phyloP scores from a whole-genome alignment of 2,888 invertebrate genomes.

The Arrhopalites spinosus region DNA sequence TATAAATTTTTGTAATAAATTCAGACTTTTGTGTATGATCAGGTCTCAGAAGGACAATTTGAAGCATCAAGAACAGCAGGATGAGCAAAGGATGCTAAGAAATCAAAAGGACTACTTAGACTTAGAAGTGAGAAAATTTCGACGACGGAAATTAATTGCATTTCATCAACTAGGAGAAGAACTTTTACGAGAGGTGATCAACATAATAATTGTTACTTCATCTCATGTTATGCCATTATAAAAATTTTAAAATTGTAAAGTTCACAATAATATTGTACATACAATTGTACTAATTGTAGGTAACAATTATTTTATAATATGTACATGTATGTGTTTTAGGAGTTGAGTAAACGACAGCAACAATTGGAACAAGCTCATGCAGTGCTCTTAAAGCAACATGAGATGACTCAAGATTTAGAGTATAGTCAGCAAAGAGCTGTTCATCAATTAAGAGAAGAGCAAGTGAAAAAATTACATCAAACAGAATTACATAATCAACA shows the following conservation, averaged over 20 bases:
- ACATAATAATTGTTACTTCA: too few relatives aligned
- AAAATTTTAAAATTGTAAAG: too few relatives aligned
- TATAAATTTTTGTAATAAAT: too few relatives aligned
- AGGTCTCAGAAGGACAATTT: constrained; percentile 88
- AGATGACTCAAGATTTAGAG: constrained; percentile 94
- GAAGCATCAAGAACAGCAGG: constrained; percentile 87
- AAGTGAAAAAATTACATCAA: constrained; percentile 84
- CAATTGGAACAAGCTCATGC: constrained; percentile 94
- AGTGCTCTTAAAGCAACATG: constrained; percentile 93
- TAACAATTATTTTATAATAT: too few relatives aligned
- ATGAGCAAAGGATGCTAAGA: constrained; percentile 83
- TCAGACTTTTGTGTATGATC: too few relatives aligned
- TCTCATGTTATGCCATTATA: too few relatives aligned
- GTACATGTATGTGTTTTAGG: constrained; percentile 64
- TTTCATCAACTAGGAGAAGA: constrained; percentile 90
- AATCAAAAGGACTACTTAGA: constrained; percentile 90
- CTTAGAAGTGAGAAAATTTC: constrained; percentile 88
- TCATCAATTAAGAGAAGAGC: constrained; percentile 86
- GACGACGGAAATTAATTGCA: constrained; percentile 84
- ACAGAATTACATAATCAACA: constrained; percentile 94
- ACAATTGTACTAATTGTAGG: too few relatives aligned
- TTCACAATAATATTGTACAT: too few relatives aligned
- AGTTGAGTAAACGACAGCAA: constrained; percentile 90
- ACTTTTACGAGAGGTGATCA: constrained; percentile 78
- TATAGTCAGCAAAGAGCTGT: constrained; percentile 93